phyloP scores from a whole-genome alignment of 2,113 vertebrate species.

The Tretioscincus oriximinensis region DNA sequence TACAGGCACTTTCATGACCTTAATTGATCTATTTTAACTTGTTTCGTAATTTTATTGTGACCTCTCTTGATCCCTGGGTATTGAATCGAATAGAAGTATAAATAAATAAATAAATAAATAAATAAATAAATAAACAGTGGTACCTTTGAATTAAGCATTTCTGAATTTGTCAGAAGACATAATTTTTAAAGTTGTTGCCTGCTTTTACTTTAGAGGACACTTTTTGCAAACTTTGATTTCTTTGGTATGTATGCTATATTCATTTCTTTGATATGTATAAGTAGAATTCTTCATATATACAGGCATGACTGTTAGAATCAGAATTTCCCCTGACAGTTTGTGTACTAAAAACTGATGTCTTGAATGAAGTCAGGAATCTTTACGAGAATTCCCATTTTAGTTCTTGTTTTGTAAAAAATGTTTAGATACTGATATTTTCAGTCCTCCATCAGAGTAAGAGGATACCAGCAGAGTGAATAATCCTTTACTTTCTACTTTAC shows the following conservation, averaged over 20 bases:
- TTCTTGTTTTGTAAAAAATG: not conserved
- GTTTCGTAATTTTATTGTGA: no score
- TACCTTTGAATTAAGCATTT: not conserved
- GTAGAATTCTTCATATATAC: slow-evolving; percentile 3
- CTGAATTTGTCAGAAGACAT: not conserved
- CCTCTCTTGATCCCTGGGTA: no score
- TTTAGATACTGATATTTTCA: not conserved
- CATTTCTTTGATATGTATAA: not conserved
- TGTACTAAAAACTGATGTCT: slow-evolving; percentile 6
- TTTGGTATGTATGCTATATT: not conserved
- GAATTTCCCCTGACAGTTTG: not conserved
- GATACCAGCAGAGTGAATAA: no score
- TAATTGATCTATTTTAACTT: no score
- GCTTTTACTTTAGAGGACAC: not conserved
- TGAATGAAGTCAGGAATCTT: not conserved
- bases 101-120: no score
- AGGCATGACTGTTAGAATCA: not conserved
- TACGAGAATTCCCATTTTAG: not conserved
- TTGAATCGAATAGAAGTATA: no score
- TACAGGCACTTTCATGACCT: no score
- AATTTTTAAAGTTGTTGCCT: not conserved
- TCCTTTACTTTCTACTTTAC: no score
- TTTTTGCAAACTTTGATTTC: not conserved
- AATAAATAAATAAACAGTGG: no score
- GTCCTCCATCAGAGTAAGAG: not conserved